These are phyloP conservation scores for Ageneiosus marmoratus DNA, from an alignment of 2,113 vertebrate species.

Conservation along the genomic window DNA sequence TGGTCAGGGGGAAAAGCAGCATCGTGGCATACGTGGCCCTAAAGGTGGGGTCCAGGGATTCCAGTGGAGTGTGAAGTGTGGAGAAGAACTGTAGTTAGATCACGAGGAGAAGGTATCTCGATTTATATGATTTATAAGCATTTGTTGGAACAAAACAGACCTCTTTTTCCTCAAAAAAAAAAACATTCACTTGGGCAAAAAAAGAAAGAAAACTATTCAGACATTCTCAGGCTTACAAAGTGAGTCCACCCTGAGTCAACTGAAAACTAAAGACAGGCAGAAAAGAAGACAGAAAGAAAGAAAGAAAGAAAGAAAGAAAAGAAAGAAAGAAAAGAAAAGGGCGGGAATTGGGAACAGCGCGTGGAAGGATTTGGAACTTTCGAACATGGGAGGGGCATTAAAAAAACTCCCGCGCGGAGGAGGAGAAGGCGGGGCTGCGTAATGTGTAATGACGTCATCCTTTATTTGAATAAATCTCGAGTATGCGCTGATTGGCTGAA, in stretches of 20 bases:
- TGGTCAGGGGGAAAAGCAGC: too few species aligned
- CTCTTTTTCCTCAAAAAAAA: too few species aligned
- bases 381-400: conserved; percentile 41
- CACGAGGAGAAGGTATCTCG: too few species aligned
- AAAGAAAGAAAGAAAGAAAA: background rate
- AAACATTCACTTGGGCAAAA: too few species aligned
- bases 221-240: background rate
- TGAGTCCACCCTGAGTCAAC: background rate
- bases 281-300: too few species aligned
- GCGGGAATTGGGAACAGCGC: conserved; percentile 63
- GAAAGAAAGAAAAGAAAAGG: conserved; percentile 45
- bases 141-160: too few species aligned
- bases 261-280: background rate
- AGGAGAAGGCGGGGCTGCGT: conserved; percentile 52
- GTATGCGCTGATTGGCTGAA: conserved; percentile 65
- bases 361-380: conserved; percentile 55
- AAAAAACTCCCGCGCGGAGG: background rate
- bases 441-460: conserved; percentile 76
- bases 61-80: too few species aligned
- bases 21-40: too few species aligned
- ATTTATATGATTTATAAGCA: too few species aligned
- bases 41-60: too few species aligned
- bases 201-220: background rate
- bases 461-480: conserved; percentile 73
- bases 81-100: too few species aligned